These are phyloP conservation scores for Mus minutoides DNA, from an alignment of 2,797 vertebrate species.

Conservation along the genomic window DNA sequence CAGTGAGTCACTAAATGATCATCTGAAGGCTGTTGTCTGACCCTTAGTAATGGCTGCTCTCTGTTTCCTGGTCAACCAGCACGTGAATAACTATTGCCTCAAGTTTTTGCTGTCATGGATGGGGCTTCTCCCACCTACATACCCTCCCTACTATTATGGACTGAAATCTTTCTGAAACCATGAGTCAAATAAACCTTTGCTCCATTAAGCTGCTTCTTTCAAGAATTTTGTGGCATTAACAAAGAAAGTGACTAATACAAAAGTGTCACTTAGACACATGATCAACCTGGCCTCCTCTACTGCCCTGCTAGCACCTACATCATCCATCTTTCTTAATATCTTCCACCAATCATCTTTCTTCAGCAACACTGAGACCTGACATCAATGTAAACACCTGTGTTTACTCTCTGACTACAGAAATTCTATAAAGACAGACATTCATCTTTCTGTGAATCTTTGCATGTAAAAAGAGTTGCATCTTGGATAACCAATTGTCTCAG, in stretches of 20 bases:
- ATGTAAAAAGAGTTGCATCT: neutral
- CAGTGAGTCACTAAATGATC: neutral
- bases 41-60: neutral
- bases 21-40: neutral
- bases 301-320: neutral
- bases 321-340: neutral
- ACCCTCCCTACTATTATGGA: neutral
- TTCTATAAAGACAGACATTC: neutral
- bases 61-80: neutral
- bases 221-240: neutral
- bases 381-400: neutral
- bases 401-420: neutral
- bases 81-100: neutral
- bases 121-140: no score
- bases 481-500: neutral
- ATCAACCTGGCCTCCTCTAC: neutral
- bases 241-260: neutral
- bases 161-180: neutral
- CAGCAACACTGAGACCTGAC: neutral
- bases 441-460: neutral
- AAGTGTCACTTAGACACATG: neutral
- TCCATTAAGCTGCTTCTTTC: neutral
- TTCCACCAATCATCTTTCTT: neutral
- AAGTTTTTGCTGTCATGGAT: no score
- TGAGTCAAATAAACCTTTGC: neutral